Conservation (phyloP, 2,888 invertebrate species). For the Drosophila melanosoma region DNA sequence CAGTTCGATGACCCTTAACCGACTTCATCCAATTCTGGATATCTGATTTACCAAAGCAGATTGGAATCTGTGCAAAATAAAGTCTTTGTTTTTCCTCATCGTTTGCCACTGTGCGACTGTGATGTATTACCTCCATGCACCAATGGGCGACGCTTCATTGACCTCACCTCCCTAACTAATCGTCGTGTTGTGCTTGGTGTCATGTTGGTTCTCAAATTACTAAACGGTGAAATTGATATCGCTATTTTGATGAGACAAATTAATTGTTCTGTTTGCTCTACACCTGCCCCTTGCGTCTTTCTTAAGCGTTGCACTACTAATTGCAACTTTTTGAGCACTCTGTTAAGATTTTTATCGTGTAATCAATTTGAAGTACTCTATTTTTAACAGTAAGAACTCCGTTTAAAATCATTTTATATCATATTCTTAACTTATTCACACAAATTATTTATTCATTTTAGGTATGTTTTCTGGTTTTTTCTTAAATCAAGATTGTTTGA, state of each 20-base stretch:
- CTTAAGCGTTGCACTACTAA: not conserved
- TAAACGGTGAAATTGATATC: not conserved
- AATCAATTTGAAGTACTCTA: not conserved
- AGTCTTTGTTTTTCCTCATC: not conserved
- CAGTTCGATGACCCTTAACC: not conserved
- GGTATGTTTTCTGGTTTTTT: not conserved
- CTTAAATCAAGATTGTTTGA: not conserved
- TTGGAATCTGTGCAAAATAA: not conserved
- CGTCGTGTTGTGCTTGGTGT: not conserved
- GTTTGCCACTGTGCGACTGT: not conserved
- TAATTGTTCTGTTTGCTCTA: not conserved
- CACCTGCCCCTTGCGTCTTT: not conserved
- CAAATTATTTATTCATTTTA: not conserved
- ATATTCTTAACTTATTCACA: not conserved
- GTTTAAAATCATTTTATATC: not conserved
- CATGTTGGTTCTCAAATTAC: not conserved
- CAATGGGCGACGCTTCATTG: not conserved
- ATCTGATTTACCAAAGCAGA: not conserved
- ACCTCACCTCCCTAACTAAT: not conserved
- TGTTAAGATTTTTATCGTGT: not conserved
- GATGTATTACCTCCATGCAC: not conserved
- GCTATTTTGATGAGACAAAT: not conserved
- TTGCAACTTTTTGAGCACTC: not conserved
- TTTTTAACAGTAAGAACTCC: not conserved
- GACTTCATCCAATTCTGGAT: not conserved